These are phyloP conservation scores for Parauchenoglanis punctatus DNA, from an alignment of 2,797 vertebrate species.

Conservation along the genomic window DNA sequence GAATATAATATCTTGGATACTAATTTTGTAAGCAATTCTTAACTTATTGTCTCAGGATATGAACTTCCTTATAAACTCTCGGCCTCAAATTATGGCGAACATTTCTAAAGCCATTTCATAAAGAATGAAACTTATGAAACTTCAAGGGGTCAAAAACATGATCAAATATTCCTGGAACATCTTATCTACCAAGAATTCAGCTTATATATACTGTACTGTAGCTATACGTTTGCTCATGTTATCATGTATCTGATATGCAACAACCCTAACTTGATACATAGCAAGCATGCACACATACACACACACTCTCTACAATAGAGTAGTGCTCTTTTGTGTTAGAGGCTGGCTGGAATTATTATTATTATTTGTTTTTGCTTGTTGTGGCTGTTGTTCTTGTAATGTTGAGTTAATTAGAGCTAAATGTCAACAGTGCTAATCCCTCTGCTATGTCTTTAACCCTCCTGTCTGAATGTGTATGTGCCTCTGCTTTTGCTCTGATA, in stretches of 20 bases:
- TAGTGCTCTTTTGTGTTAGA: slow-evolving; percentile 52
- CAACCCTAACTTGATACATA: background rate
- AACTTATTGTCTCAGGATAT: background rate
- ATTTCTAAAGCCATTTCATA: background rate
- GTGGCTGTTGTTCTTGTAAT: slow-evolving; percentile 66
- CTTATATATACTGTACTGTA: background rate
- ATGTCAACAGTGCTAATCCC: slow-evolving; percentile 67
- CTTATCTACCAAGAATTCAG: background rate
- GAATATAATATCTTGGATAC: background rate
- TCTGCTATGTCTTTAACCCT: slow-evolving; percentile 24
- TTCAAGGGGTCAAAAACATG: background rate
- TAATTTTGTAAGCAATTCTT: background rate
- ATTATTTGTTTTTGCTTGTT: slow-evolving; percentile 2
- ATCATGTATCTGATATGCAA: background rate
- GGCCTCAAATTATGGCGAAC: background rate
- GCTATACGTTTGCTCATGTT: background rate
- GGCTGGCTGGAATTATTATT: slow-evolving; percentile 61
- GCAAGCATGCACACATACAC: slow-evolving; percentile 35
- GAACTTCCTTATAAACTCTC: background rate
- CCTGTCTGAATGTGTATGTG: background rate
- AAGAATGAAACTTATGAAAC: background rate
- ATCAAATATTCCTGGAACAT: background rate
- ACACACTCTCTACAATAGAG: slow-evolving; percentile 10
- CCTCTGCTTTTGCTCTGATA: slow-evolving; percentile 13
- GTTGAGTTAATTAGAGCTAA: slow-evolving; percentile 72